phyloP scores from a whole-genome alignment of 1,140 invertebrate genomes.

The Mylabris phalerata region DNA sequence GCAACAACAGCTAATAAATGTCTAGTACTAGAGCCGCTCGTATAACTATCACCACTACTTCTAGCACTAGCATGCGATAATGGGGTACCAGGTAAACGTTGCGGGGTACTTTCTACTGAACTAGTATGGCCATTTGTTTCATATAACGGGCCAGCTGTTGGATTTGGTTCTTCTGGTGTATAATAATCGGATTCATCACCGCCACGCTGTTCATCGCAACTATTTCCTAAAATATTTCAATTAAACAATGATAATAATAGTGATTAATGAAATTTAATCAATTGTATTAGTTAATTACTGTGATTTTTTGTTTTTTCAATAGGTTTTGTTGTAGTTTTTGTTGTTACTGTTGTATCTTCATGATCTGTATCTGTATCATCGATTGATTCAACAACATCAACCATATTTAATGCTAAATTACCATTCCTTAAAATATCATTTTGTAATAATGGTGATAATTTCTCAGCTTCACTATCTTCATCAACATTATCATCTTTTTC shows the following conservation, averaged over 20 bases:
- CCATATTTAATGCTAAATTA: slow-evolving; percentile 41
- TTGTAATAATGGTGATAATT: slow-evolving; percentile 63
- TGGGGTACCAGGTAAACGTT: slow-evolving; percentile 51
- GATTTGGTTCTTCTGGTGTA: slow-evolving; percentile 61
- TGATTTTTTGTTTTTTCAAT: slow-evolving; percentile 19
- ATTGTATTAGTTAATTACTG: slow-evolving; percentile 11
- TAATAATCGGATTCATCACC: slow-evolving; percentile 64
- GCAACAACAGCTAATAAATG: slow-evolving; percentile 51
- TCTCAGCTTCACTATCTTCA: slow-evolving; percentile 74
- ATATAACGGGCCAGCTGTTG: slow-evolving; percentile 42
- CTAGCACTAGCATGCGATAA: slow-evolving; percentile 58
- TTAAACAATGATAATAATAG: too few species aligned
- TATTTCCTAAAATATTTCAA: background rate
- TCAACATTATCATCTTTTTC: slow-evolving; percentile 49
- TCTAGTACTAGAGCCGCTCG: slow-evolving; percentile 62
- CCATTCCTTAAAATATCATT: slow-evolving; percentile 22
- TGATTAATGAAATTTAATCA: too few species aligned
- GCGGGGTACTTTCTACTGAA: slow-evolving; percentile 38
- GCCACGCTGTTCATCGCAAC: slow-evolving; percentile 27
- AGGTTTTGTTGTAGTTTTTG: slow-evolving; percentile 11
- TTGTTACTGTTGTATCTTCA: slow-evolving; percentile 13
- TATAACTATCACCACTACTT: slow-evolving; percentile 64
- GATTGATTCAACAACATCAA: slow-evolving; percentile 47
- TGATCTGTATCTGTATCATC: slow-evolving; percentile 49
- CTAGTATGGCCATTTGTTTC: slow-evolving; percentile 23